Conservation (phyloP, 2,888 invertebrate species). For the Andricus quercusramuli region DNA sequence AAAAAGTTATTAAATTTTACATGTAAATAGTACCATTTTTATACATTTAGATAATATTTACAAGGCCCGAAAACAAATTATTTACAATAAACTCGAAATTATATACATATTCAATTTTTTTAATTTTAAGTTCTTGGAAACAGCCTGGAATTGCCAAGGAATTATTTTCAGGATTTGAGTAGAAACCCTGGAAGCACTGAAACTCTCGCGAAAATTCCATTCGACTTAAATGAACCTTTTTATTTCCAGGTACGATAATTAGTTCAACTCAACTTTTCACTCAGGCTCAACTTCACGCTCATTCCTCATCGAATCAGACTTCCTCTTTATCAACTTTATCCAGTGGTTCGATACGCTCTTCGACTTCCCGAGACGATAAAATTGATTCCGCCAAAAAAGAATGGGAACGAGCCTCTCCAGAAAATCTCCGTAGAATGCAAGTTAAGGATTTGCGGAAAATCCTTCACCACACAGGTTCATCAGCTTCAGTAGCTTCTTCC, state of each 20-base stretch:
- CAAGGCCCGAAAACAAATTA: too few species aligned
- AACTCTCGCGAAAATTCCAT: background rate
- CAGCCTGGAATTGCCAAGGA: too few species aligned
- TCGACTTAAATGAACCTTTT: background rate
- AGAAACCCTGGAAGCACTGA: too few species aligned
- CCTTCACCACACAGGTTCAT: constrained; percentile 62
- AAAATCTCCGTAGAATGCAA: constrained; percentile 70
- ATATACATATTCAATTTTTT: too few species aligned
- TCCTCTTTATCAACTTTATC: constrained; percentile 43
- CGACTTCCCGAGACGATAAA: constrained; percentile 62
- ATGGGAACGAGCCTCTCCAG: constrained; percentile 74
- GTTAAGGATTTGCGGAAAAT: constrained; percentile 72
- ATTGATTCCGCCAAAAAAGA: constrained; percentile 74
- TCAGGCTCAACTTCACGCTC: constrained; percentile 71
- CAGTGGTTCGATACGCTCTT: constrained; percentile 40
- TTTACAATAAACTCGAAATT: too few species aligned
- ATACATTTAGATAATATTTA: too few species aligned
- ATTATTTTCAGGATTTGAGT: too few species aligned
- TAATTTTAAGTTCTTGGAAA: too few species aligned
- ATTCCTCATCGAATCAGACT: constrained; percentile 52
- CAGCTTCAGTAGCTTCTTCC: constrained; percentile 46
- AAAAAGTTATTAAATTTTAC: too few species aligned
- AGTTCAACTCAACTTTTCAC: constrained; percentile 76
- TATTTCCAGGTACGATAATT: constrained; percentile 61
- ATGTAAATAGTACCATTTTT: too few species aligned